These are phyloP conservation scores for Poecilobothrus nobilitatus DNA, from an alignment of 2,888 invertebrate genomes.

Conservation along the genomic window DNA sequence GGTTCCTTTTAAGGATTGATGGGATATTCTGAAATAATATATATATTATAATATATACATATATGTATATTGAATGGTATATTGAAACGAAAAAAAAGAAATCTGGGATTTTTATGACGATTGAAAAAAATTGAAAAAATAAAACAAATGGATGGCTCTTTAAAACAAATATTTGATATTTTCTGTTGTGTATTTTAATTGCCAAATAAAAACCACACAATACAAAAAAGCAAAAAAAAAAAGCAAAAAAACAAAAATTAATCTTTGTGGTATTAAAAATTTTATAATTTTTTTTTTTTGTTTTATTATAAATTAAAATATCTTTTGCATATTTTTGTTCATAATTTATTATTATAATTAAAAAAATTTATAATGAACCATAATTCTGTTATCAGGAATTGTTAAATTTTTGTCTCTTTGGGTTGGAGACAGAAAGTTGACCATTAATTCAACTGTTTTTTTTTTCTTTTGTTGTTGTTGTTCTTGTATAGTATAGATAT, in stretches of 20 bases:
- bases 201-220: not conserved
- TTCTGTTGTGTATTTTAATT: not conserved
- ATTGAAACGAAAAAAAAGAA: too few relatives aligned
- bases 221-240: not conserved
- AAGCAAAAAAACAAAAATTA: too few relatives aligned
- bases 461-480: too few relatives aligned
- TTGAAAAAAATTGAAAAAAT: too few relatives aligned
- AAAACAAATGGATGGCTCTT: too few relatives aligned
- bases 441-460: too few relatives aligned
- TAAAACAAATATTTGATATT: not conserved
- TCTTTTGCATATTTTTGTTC: constrained; percentile 1
- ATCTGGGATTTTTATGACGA: too few relatives aligned
- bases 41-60: too few relatives aligned
- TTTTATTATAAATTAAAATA: not conserved
- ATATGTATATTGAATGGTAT: too few relatives aligned
- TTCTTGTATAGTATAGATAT: too few relatives aligned
- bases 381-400: constrained; percentile 1
- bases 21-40: too few relatives aligned
- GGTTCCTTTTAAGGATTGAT: too few relatives aligned
- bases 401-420: not conserved
- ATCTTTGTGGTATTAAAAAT: not conserved
- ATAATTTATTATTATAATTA: constrained; percentile 6
- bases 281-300: not conserved
- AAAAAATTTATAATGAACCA: not conserved
- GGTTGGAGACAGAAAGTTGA: not conserved